Percentiles rank a stretch among this genome's conserved stretches.
Evolutionary conservation across 1,140 invertebrate genomes (phyloP).

Genomic region (Drosophila micromelanica): DNA sequence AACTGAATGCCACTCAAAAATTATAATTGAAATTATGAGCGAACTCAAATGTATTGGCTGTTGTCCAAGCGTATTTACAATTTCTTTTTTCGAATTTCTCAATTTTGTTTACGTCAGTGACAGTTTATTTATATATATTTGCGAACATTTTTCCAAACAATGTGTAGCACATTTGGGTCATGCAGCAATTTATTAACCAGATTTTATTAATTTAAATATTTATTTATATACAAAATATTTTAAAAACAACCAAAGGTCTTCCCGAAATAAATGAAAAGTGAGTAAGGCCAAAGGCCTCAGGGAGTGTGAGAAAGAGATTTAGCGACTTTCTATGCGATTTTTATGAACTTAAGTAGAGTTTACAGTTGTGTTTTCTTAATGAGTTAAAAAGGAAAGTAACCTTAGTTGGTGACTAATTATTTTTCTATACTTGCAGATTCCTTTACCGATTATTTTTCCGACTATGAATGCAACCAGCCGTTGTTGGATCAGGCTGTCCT

Average conservation of each 20-base stretch:
- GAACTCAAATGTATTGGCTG: constrained; percentile 52
- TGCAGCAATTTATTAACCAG: neutral
- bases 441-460: constrained; percentile 79
- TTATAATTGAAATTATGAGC: constrained; percentile 52
- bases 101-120: constrained; percentile 57
- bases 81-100: constrained; percentile 21
- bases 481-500: constrained; percentile 89
- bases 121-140: constrained; percentile 56
- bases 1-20: constrained; percentile 48
- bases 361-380: too few relatives aligned
- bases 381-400: too few relatives aligned
- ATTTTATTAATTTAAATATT: neutral
- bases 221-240: neutral
- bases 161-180: constrained; percentile 48
- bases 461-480: constrained; percentile 91
- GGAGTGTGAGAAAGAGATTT: too few relatives aligned
- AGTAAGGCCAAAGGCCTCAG: too few relatives aligned
- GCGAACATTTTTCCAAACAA: neutral
- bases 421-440: constrained; percentile 66
- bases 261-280: too few relatives aligned
- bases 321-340: too few relatives aligned
- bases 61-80: constrained; percentile 60
- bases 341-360: too few relatives aligned
- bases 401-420: constrained; percentile 4
- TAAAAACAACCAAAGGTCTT: too few relatives aligned